Evolutionary conservation across 2,113 vertebrate species (phyloP).

Genomic region (Eubucco bourcierii): DNA sequence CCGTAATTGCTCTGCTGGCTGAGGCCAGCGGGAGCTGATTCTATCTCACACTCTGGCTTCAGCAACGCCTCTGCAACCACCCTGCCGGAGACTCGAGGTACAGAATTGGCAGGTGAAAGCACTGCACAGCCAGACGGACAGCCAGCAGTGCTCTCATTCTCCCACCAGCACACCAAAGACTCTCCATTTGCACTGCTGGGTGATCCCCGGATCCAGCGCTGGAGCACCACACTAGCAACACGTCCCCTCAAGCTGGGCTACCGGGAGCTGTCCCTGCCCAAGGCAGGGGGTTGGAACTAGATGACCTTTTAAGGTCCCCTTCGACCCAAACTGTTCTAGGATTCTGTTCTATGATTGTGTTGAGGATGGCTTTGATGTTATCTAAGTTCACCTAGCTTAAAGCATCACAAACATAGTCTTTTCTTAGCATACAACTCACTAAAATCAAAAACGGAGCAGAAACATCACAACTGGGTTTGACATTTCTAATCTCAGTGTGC

Average conservation of each 20-base stretch:
- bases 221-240: not conserved
- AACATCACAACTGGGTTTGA: not conserved
- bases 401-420: not conserved
- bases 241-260: no score
- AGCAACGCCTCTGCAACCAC: not conserved
- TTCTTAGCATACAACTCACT: not conserved
- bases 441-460: not conserved
- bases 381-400: not conserved
- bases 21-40: not conserved
- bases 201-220: not conserved
- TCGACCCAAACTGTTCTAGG: no score
- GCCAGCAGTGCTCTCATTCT: no score
- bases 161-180: no score
- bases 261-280: no score
- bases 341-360: no score
- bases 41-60: not conserved
- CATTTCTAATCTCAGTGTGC: accelerated
- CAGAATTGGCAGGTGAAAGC: not conserved
- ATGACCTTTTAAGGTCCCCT: no score
- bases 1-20: not conserved
- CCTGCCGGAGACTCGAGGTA: not conserved
- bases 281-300: no score
- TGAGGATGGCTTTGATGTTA: not conserved
- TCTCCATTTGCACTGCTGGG: not conserved
- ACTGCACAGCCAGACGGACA: not conserved